phyloP scores from a whole-genome alignment of 2,113 vertebrate genomes.

The Chitala chitala region DNA sequence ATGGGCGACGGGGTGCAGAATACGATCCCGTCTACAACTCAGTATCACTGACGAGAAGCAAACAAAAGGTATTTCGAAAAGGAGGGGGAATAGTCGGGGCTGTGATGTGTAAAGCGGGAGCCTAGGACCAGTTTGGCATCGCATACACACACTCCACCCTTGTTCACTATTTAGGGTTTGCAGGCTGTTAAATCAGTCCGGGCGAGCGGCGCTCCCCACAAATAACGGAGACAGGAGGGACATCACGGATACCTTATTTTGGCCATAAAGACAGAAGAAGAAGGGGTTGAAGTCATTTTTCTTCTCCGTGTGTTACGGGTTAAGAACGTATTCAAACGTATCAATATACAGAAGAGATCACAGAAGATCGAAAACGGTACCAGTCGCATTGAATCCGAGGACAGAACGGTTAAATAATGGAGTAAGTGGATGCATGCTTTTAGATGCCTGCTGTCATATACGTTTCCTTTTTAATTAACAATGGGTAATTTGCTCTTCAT shows the following conservation, averaged over 20 bases:
- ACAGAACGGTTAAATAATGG: conserved; percentile 26
- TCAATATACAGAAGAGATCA: conserved; percentile 6
- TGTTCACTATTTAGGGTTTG: conserved; percentile 18
- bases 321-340: conserved; percentile 17
- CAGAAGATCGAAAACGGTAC: conserved; percentile 1
- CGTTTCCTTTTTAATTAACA: neutral
- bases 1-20: neutral
- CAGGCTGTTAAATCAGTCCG: conserved; percentile 18
- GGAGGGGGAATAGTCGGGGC: neutral
- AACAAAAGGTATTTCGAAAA: conserved; percentile 28
- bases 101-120: conserved; percentile 12
- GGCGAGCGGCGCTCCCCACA: conserved; percentile 20
- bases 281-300: conserved; percentile 13
- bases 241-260: too few relatives aligned
- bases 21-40: conserved; percentile 1
- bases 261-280: conserved; percentile 26
- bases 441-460: neutral
- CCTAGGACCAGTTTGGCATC: conserved; percentile 16
- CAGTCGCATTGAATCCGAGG: neutral
- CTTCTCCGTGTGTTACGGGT: conserved; percentile 24
- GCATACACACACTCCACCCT: conserved; percentile 15
- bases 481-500: neutral
- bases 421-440: conserved; percentile 31
- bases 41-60: neutral
- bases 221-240: conserved; percentile 34